Percentiles rank a stretch among this genome's conserved stretches.
phyloP scores from a whole-genome alignment of 2,113 vertebrate genomes.

The Antechinus flavipes region DNA sequence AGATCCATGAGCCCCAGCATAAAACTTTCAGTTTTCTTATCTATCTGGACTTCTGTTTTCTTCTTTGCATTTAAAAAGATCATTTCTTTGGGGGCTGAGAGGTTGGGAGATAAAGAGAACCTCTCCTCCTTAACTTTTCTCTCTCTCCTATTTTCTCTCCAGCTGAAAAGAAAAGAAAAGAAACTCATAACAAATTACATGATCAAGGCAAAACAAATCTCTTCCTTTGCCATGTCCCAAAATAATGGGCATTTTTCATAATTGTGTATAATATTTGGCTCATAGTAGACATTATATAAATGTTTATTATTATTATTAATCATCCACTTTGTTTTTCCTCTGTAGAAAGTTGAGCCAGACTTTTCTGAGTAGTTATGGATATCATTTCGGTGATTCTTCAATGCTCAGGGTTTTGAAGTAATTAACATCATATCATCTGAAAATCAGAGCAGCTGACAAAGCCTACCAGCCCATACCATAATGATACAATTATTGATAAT shows the following conservation, averaged over 20 bases:
- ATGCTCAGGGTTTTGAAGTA: background rate
- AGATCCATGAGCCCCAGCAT: background rate
- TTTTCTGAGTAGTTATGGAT: background rate
- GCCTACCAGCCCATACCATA: background rate
- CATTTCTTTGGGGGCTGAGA: background rate
- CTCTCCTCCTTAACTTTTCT: background rate
- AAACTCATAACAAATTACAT: background rate
- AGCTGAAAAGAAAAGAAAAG: background rate
- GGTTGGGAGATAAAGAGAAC: background rate
- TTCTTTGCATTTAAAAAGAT: background rate
- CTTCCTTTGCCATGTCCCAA: background rate
- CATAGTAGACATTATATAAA: background rate
- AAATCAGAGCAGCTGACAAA: background rate
- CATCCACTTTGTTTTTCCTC: background rate
- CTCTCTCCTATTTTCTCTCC: background rate
- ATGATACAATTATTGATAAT: background rate
- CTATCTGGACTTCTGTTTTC: background rate
- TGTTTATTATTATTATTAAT: background rate
- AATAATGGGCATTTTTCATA: background rate
- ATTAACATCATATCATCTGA: background rate
- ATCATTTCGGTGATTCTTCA: background rate
- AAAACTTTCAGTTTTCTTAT: background rate
- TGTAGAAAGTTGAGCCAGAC: background rate
- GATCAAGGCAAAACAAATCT: background rate
- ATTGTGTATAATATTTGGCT: background rate